A percentile compares a stretch with the other conserved stretches of the same genome.
Conservation (phyloP, 2,888 invertebrate genomes). For the Thelaira solivaga region DNA sequence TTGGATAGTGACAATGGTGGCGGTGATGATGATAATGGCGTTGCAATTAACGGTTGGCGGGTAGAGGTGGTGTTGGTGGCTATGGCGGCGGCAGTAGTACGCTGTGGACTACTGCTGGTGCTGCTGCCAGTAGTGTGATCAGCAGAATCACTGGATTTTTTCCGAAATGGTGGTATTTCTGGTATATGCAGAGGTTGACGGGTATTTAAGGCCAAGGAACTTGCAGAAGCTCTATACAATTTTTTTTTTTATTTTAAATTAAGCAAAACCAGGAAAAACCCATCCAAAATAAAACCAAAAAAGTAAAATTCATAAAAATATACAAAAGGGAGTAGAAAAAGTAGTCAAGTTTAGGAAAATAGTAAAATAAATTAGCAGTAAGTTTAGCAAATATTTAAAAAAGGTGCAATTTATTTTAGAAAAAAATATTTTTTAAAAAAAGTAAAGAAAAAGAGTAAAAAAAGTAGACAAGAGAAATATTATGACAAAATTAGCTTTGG, state of each 20-base stretch:
- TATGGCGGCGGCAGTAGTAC: constrained; percentile 62
- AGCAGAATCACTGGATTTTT: constrained; percentile 74
- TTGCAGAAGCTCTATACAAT: constrained; percentile 71
- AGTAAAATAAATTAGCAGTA: neutral
- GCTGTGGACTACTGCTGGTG: constrained; percentile 74
- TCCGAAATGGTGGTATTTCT: constrained; percentile 78
- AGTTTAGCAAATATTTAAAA: neutral
- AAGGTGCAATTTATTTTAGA: constrained; percentile 13
- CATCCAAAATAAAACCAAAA: constrained; percentile 39
- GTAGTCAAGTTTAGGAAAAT: neutral
- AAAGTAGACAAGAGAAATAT: constrained; percentile 52
- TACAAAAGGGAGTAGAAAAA: neutral
- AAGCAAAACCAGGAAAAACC: too few relatives aligned
- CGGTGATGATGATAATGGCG: constrained; percentile 64
- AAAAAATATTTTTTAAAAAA: neutral
- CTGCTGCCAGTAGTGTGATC: constrained; percentile 74
- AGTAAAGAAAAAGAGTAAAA: too few relatives aligned
- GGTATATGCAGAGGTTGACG: constrained; percentile 76
- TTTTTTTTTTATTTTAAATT: too few relatives aligned
- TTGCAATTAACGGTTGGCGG: constrained; percentile 65
- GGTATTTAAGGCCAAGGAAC: constrained; percentile 71
- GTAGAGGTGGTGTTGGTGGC: constrained; percentile 17
- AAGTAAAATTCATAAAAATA: constrained; percentile 40
- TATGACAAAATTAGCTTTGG: constrained; percentile 40
- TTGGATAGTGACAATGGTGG: constrained; percentile 16